Percentiles rank a stretch among this genome's conserved stretches.
Conservation (phyloP, 2,888 invertebrate species). For the Stenotaenia linearis region DNA sequence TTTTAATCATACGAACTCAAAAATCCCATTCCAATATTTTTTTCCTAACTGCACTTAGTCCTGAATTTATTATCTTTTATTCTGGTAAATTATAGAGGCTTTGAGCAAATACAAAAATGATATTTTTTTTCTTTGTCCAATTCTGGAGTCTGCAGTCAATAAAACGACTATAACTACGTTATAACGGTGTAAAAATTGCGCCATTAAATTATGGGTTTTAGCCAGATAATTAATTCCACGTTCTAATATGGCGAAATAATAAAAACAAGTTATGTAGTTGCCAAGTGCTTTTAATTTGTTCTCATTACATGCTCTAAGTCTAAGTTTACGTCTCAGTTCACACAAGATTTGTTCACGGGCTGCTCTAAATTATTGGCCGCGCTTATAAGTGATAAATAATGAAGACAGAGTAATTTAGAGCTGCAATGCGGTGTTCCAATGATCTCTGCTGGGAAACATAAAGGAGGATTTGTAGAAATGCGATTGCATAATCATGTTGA, state of each 20-base stretch:
- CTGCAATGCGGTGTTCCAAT: not conserved
- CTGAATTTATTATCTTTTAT: not conserved
- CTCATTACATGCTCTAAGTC: not conserved
- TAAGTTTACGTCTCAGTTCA: not conserved
- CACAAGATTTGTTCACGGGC: not conserved
- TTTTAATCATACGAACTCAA: not conserved
- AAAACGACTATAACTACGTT: not conserved
- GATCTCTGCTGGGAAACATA: not conserved
- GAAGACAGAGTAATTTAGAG: not conserved
- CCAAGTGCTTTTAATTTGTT: not conserved
- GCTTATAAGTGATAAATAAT: conserved; percentile 13
- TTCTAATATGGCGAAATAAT: not conserved
- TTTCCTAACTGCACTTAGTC: not conserved
- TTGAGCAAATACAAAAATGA: not conserved
- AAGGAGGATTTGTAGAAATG: not conserved
- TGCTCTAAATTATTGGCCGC: not conserved
- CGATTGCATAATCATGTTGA: not conserved
- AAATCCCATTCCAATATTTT: not conserved
- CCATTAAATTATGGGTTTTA: not conserved
- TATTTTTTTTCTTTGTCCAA: not conserved
- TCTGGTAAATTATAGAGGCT: not conserved
- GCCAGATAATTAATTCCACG: not conserved
- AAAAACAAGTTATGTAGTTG: conserved; percentile 1
- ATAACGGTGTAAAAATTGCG: not conserved
- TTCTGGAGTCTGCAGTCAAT: not conserved